Percentiles rank a stretch among this genome's conserved stretches.
phyloP scores from a whole-genome alignment of 1,140 invertebrate species.

The Eciton burchellii region DNA sequence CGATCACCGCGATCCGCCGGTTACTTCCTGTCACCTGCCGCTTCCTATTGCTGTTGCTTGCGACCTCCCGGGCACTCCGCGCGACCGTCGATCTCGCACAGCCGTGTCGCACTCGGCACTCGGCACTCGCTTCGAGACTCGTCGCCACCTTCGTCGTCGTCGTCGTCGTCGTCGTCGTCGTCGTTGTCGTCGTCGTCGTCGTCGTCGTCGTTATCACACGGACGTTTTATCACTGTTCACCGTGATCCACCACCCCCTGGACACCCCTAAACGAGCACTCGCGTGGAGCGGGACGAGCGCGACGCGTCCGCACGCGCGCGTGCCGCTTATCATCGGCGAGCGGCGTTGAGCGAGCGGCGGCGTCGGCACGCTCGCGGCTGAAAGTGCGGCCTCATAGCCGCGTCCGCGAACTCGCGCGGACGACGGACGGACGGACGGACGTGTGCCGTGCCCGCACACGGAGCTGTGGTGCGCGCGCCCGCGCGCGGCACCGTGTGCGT shows the following conservation, averaged over 20 bases:
- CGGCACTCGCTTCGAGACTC: constrained; percentile 11
- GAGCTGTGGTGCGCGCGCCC: too few relatives aligned
- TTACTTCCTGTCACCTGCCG: neutral
- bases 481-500: too few relatives aligned
- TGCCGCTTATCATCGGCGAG: constrained; percentile 27
- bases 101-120: constrained; percentile 1
- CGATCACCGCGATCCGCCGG: neutral
- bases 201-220: constrained; percentile 10
- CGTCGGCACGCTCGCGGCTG: too few relatives aligned
- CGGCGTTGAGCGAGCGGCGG: neutral
- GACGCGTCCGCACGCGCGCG: constrained; percentile 35
- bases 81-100: constrained; percentile 1
- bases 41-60: neutral
- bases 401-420: neutral
- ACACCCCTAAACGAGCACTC: too few relatives aligned
- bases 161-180: neutral
- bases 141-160: too few relatives aligned
- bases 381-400: constrained; percentile 31
- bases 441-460: neutral
- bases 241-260: constrained; percentile 19
- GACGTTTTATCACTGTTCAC: constrained; percentile 42
- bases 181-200: neutral
- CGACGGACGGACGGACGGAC: too few relatives aligned
- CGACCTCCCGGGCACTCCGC: too few relatives aligned
- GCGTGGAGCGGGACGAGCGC: constrained; percentile 1